Percentiles rank a stretch among this genome's conserved stretches.
Evolutionary conservation across 2,888 invertebrate genomes (phyloP).

Genomic region (Agrochola lychnidis): DNA sequence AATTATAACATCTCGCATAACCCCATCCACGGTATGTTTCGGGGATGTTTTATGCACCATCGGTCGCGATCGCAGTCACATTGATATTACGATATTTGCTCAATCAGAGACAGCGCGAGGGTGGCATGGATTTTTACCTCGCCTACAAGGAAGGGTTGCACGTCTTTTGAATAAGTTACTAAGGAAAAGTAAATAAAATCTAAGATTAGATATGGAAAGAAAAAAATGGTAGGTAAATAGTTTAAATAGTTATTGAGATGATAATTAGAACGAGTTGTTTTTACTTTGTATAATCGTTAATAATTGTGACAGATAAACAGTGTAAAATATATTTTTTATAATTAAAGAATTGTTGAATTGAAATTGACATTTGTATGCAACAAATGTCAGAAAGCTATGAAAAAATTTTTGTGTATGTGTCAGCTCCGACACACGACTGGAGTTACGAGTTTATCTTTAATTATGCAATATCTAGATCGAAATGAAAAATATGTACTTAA

Average conservation of each 20-base stretch:
- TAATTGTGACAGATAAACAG: not conserved
- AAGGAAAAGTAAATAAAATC: not conserved
- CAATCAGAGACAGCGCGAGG: constrained; percentile 71
- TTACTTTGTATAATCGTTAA: not conserved
- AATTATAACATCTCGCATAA: constrained; percentile 51
- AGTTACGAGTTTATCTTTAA: no score
- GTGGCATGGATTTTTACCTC: constrained; percentile 44
- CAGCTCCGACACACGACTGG: no score
- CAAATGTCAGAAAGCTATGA: no score
- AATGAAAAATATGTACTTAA: no score
- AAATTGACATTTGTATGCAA: no score
- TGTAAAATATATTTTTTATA: no score
- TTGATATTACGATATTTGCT: constrained; percentile 81
- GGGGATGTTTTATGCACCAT: constrained; percentile 85
- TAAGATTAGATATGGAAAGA: not conserved
- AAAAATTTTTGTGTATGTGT: no score
- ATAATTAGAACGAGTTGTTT: not conserved
- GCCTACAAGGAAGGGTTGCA: constrained; percentile 48
- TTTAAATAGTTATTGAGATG: not conserved
- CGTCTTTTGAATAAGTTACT: constrained; percentile 37
- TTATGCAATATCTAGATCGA: no score
- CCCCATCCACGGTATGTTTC: constrained; percentile 72
- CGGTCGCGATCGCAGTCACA: constrained; percentile 75
- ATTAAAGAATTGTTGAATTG: no score
- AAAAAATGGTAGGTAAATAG: not conserved